phyloP scores from a whole-genome alignment of 2,888 invertebrate genomes.

The Lathronympha strigana region DNA sequence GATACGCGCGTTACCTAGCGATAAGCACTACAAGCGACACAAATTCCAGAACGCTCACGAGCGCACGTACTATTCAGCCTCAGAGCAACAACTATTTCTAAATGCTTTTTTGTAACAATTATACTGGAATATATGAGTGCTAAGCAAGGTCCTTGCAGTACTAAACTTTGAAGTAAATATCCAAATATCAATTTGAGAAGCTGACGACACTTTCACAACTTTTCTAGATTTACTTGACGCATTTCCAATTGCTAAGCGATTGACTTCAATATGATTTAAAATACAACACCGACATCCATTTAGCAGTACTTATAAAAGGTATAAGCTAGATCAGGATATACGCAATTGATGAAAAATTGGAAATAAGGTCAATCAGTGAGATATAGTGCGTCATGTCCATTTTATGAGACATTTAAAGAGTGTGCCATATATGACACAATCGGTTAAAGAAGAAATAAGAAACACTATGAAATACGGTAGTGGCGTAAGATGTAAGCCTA shows the following conservation, averaged over 20 bases:
- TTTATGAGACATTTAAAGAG: neutral
- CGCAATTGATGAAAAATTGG: neutral
- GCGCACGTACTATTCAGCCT: conserved; percentile 8
- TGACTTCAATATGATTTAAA: neutral
- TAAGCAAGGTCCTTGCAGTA: conserved; percentile 51
- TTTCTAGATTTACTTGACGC: neutral
- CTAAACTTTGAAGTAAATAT: conserved; percentile 21
- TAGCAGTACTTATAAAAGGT: neutral
- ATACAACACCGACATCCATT: neutral
- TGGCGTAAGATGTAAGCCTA: neutral
- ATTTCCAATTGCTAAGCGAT: neutral
- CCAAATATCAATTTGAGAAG: neutral
- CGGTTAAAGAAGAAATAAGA: neutral
- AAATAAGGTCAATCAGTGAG: neutral
- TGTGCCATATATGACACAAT: neutral
- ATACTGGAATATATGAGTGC: conserved; percentile 49
- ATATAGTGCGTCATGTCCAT: neutral
- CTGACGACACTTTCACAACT: neutral
- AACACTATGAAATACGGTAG: neutral
- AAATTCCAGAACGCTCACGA: conserved; percentile 1
- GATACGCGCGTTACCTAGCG: conserved; percentile 6
- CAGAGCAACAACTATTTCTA: conserved; percentile 22
- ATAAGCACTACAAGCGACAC: conserved; percentile 16
- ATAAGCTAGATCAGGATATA: neutral
- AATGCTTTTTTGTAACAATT: conserved; percentile 47